phyloP scores from a whole-genome alignment of 2,888 invertebrate species.

The Platycheirus rosarum region DNA sequence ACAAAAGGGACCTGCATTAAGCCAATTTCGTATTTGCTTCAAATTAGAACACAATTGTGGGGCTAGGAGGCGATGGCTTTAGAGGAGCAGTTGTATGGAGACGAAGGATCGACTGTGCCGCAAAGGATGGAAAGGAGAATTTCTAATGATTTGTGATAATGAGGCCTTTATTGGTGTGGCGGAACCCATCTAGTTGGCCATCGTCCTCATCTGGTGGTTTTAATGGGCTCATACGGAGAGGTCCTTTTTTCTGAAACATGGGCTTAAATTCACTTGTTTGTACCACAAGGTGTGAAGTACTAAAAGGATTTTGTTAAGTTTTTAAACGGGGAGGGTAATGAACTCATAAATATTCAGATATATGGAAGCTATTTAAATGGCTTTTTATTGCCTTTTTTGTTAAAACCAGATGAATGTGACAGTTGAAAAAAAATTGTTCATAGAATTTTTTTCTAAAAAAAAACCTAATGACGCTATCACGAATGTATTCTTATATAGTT shows the following conservation, averaged over 20 bases:
- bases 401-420: too few species aligned
- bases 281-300: neutral
- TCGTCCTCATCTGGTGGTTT: neutral
- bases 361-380: too few species aligned
- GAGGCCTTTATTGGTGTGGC: neutral
- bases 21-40: constrained; percentile 22
- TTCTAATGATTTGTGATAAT: constrained; percentile 4
- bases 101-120: neutral
- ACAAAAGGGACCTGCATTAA: constrained; percentile 25
- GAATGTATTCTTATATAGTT: too few species aligned
- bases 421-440: too few species aligned
- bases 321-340: neutral
- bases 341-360: neutral
- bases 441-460: too few species aligned
- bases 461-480: too few species aligned
- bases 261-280: neutral
- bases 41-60: neutral
- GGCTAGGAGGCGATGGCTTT: neutral
- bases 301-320: neutral
- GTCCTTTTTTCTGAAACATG: neutral
- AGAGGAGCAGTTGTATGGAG: neutral
- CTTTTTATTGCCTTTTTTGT: too few species aligned
- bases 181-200: neutral
- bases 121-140: neutral
- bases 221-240: neutral